Conservation (phyloP, 2,888 invertebrate genomes). For the Napeogenes sylphis region DNA sequence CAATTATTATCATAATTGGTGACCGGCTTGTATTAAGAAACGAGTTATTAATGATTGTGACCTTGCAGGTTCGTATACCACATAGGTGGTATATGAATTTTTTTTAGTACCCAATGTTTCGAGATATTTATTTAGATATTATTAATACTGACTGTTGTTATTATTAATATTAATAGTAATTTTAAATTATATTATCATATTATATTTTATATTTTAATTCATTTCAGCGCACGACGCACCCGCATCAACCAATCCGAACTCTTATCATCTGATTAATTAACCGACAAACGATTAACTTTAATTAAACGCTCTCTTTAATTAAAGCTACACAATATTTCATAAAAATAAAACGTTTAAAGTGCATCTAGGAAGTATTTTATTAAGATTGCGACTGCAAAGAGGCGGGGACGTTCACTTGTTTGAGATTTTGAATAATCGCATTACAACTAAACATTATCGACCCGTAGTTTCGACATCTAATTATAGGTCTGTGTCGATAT, state of each 20-base stretch:
- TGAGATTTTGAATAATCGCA: conserved; percentile 70
- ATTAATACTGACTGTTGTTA: too few species aligned
- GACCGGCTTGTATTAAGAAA: too few species aligned
- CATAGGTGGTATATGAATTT: too few species aligned
- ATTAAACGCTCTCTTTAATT: conserved; percentile 72
- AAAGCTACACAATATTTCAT: conserved; percentile 57
- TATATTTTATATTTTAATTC: too few species aligned
- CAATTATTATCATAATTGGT: not conserved
- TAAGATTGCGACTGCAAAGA: conserved; percentile 73
- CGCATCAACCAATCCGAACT: too few species aligned
- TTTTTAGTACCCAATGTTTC: too few species aligned
- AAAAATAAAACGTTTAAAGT: conserved; percentile 58
- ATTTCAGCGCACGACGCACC: too few species aligned
- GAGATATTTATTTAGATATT: too few species aligned
- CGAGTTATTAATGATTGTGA: too few species aligned
- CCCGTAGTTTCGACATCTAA: conserved; percentile 44
- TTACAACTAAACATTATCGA: conserved; percentile 29
- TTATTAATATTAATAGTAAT: too few species aligned
- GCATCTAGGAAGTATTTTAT: conserved; percentile 74
- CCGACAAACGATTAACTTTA: conserved; percentile 62
- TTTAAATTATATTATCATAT: too few species aligned
- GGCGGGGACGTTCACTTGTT: conserved; percentile 65
- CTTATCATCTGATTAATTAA: conserved; percentile 39
- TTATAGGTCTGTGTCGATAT: conserved; percentile 32
- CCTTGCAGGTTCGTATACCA: too few species aligned